Conservation (phyloP, 2,888 invertebrate species). For the Lissonota sp. region DNA sequence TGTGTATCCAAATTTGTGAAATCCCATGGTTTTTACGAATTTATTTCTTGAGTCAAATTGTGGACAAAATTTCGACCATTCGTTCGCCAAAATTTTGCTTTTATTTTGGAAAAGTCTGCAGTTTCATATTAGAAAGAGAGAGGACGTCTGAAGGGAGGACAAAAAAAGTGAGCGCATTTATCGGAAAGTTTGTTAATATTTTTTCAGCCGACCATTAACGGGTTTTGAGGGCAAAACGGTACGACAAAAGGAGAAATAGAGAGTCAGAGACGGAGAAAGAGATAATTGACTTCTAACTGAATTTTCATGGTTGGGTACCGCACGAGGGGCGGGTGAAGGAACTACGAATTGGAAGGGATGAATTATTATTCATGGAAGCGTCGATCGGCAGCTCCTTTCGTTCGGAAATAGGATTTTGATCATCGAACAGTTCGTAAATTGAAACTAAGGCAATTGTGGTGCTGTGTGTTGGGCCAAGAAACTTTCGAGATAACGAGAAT, state of each 20-base stretch:
- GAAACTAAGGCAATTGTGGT: conserved; percentile 37
- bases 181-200: conserved; percentile 10
- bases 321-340: neutral
- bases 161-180: neutral
- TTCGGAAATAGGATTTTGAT: conserved; percentile 29
- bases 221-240: conserved; percentile 7
- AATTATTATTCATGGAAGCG: conserved; percentile 52
- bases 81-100: no score
- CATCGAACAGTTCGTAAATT: conserved; percentile 35
- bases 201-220: conserved; percentile 10
- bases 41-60: no score
- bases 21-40: no score
- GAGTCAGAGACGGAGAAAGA: neutral
- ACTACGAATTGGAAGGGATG: neutral
- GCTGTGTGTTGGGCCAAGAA: conserved; percentile 16
- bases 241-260: neutral
- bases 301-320: conserved; percentile 32
- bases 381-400: conserved; percentile 29
- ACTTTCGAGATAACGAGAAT: conserved; percentile 15
- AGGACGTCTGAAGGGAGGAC: neutral
- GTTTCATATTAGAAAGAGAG: no score
- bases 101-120: no score
- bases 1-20: no score
- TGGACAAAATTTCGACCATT: no score
- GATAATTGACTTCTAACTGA: conserved; percentile 39